Conservation (phyloP, 1,140 invertebrate genomes). For the Physella acuta region DNA sequence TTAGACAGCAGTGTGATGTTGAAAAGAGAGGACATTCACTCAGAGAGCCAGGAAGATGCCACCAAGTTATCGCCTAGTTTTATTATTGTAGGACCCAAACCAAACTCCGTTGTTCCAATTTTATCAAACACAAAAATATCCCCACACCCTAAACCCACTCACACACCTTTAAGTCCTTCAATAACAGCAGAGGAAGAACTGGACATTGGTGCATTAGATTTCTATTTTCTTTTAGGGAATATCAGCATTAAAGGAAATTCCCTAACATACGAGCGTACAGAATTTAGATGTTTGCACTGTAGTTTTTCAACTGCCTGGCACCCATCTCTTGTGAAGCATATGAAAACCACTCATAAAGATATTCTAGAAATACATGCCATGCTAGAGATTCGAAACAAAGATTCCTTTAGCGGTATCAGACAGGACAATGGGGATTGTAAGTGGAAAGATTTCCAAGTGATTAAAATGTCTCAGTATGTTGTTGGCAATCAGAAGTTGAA, state of each 20-base stretch:
- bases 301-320: conserved; percentile 39
- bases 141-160: too few species aligned
- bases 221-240: conserved; percentile 43
- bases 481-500: conserved; percentile 21
- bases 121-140: too few species aligned
- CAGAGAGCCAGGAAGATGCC: too few species aligned
- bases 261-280: conserved; percentile 32
- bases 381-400: conserved; percentile 29
- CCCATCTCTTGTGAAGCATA: conserved; percentile 42
- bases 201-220: too few species aligned
- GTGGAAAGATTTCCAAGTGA: conserved; percentile 28
- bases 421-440: neutral
- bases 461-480: conserved; percentile 44
- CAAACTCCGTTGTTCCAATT: too few species aligned
- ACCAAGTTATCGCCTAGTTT: too few species aligned
- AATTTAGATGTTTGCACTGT: conserved; percentile 50
- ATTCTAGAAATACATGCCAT: conserved; percentile 33
- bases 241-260: conserved; percentile 29
- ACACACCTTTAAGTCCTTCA: too few species aligned
- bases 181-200: too few species aligned
- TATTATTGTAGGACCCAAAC: too few species aligned
- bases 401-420: conserved; percentile 14
- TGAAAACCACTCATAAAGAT: conserved; percentile 40
- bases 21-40: too few species aligned
- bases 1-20: too few species aligned